Evolutionary conservation across 2,797 vertebrate genomes (phyloP).

Genomic region (Mionectes olivaceus): DNA sequence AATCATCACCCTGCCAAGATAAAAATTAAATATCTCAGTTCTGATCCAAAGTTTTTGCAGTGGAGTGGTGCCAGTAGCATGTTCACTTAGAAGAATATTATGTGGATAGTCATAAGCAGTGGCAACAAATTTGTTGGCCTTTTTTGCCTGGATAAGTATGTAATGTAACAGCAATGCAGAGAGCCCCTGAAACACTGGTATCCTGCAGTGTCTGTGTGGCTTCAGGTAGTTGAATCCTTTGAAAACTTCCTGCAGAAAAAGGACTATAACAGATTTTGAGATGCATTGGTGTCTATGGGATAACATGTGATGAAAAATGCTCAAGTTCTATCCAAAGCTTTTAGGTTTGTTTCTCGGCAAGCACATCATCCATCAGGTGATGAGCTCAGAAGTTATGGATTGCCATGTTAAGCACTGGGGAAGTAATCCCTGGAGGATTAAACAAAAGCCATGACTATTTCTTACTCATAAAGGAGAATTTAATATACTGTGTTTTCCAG

Average conservation of each 20-base stretch:
- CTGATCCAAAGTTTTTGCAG: background rate
- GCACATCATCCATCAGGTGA: background rate
- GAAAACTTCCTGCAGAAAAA: background rate
- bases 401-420: background rate
- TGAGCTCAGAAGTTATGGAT: background rate
- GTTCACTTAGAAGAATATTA: background rate
- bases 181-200: background rate
- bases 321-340: background rate
- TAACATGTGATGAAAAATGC: background rate
- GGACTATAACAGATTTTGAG: background rate
- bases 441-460: background rate
- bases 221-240: background rate
- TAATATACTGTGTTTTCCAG: background rate
- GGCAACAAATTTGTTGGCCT: background rate
- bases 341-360: background rate
- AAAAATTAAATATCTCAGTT: background rate
- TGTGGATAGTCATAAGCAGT: background rate
- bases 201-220: background rate
- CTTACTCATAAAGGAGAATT: background rate
- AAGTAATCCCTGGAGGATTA: background rate
- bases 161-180: background rate
- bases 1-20: background rate
- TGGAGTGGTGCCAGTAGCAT: background rate
- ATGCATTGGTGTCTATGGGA: background rate
- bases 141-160: background rate